Evolutionary conservation across 2,888 invertebrate species (phyloP).

Genomic region (Temnothorax rugatulus): DNA sequence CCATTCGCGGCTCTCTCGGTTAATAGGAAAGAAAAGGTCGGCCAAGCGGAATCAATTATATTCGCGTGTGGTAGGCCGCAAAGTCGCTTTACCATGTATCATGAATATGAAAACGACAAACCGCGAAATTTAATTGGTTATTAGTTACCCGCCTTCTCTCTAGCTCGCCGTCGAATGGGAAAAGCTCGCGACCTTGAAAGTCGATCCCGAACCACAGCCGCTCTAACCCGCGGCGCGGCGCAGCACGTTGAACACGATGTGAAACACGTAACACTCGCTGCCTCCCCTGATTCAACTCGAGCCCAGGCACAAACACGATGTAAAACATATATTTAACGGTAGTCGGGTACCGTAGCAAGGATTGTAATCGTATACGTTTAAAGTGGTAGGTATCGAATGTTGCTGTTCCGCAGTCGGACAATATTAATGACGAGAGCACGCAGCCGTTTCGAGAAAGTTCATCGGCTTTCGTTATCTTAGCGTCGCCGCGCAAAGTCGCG

Average conservation of each 20-base stretch:
- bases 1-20: conserved; percentile 8
- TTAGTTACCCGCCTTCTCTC: conserved; percentile 50
- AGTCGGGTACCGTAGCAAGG: conserved; percentile 76
- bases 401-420: conserved; percentile 67
- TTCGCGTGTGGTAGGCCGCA: conserved; percentile 70
- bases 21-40: conserved; percentile 33
- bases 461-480: conserved; percentile 37
- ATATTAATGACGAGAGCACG: conserved; percentile 72
- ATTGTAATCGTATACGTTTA: conserved; percentile 76
- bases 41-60: conserved; percentile 67
- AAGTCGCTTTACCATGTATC: conserved; percentile 47
- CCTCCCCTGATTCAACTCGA: conserved; percentile 59
- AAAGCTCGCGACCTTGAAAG: conserved; percentile 70
- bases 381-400: conserved; percentile 75
- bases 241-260: conserved; percentile 48
- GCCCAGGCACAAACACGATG: conserved; percentile 65
- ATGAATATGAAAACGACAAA: conserved; percentile 58
- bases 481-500: conserved; percentile 18
- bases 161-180: conserved; percentile 44
- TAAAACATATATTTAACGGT: conserved; percentile 78
- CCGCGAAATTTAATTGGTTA: conserved; percentile 74
- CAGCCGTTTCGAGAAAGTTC: conserved; percentile 64
- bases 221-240: conserved; percentile 30
- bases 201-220: conserved; percentile 50
- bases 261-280: conserved; percentile 58